phyloP scores from a whole-genome alignment of 2,113 vertebrate species.

The Rhegmatorhina hoffmannsi region DNA sequence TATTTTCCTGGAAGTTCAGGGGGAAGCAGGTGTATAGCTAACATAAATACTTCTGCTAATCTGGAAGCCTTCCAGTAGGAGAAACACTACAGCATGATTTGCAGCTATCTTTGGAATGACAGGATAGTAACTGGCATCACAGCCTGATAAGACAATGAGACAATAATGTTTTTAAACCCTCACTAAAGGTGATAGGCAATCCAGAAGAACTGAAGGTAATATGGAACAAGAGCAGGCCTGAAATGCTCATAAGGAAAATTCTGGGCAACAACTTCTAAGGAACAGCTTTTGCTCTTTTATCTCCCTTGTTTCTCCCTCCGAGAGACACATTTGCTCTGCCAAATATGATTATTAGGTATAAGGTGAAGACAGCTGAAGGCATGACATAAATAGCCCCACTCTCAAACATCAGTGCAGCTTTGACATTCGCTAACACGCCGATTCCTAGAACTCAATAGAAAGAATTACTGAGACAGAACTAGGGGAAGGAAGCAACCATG shows the following conservation, averaged over 20 bases:
- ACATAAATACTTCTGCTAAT: background rate
- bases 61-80: background rate
- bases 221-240: background rate
- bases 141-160: background rate
- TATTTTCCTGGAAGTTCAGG: background rate
- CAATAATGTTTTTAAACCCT: background rate
- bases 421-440: background rate
- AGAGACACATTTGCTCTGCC: background rate
- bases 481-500: background rate
- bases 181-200: background rate
- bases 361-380: background rate
- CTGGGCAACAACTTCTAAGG: background rate
- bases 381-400: accelerated
- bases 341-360: background rate
- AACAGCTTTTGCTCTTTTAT: background rate
- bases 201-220: background rate
- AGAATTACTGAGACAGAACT: background rate
- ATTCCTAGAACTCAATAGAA: background rate
- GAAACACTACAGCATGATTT: background rate
- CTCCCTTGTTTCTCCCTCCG: background rate
- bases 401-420: background rate
- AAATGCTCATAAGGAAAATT: background rate
- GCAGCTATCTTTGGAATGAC: background rate
- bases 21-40: background rate
- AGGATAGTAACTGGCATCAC: background rate